Base-by-base conservation (phyloP, 2,113 vertebrate genomes). In the Labeo rohita region DNA sequence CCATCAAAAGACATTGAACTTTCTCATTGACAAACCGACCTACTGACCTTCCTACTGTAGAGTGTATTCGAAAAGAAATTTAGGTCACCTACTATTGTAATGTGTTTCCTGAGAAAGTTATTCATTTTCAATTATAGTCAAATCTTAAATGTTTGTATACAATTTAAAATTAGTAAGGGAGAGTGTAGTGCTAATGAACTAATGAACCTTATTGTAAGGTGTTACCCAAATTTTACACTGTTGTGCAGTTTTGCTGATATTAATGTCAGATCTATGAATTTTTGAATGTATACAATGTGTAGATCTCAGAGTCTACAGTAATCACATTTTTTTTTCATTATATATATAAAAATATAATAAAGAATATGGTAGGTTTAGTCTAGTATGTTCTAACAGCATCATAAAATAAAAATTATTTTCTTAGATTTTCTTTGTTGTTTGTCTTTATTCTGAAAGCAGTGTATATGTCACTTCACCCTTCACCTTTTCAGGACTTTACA, bases 341-440 rank as follows among this genome's bases (percentile, higher is more conserved):
- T 77, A 80, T 89, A 85, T 77, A n/a, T 72, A 87, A 80, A 80
- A 80, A 80, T 43, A 43, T 80, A 84, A 43, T 82, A 85, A 81
- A 85, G 23, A 79, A 54, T 73, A 77, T 82, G 47, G 45, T 87
- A 87, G 80, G 50, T 68, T 50, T 87, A 87, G 88, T 61, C n/a
- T 87, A 72, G 83, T 87, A 83, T 83, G 66, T 86, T 86, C 50
- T 83, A 83, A 82, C 23, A 66, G 15, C 59, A 80, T 54, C 59
- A 89, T 86, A 36, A 87, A 87, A 89, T 89, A 87, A 87, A 87
- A 68, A 21, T 11, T n/a, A 15, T 66, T 83, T 86, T 86, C 83
- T 70, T 63, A 66, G 28, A 63, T 8, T 34, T 70, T 78, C 21
- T 43, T 79, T 36, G 5, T 79, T 23, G 45, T 47, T 16, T 76